phyloP scores from a whole-genome alignment of 2,113 vertebrate genomes.

The Gnathonemus echidnorhynchus region DNA sequence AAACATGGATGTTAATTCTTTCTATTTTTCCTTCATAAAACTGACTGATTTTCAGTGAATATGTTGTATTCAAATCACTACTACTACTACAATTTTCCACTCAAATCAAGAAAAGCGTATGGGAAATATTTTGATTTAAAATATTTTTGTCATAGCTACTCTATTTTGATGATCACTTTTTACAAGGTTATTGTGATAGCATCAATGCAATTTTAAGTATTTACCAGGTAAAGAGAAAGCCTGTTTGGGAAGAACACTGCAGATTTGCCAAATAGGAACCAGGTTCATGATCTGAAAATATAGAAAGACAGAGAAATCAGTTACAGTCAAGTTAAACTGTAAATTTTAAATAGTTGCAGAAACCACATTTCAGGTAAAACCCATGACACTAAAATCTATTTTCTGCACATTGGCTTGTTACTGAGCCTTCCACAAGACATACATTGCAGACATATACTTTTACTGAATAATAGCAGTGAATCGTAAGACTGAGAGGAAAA shows the following conservation, averaged over 20 bases:
- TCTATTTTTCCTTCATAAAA: not conserved
- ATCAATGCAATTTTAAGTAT: not conserved
- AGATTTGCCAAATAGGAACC: not conserved
- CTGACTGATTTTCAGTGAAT: not conserved
- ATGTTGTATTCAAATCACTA: not conserved
- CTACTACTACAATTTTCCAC: not conserved
- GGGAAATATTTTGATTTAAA: not conserved
- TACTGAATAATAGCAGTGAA: not conserved
- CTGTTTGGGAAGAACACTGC: not conserved
- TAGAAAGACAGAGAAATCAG: not conserved
- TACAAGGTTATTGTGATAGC: not conserved
- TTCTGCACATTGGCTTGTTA: not conserved
- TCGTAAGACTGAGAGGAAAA: not conserved
- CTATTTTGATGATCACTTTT: not conserved
- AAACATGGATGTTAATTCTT: not conserved
- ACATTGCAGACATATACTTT: not conserved
- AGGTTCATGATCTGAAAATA: not conserved
- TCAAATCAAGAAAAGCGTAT: not conserved
- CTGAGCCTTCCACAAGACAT: not conserved
- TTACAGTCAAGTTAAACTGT: not conserved
- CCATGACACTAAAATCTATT: not conserved
- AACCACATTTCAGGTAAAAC: not conserved
- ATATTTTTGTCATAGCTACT: not conserved
- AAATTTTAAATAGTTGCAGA: not conserved
- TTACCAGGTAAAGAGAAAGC: not conserved